Evolutionary conservation across 23 tunicate genomes (phyloP), one percentile per base, ranked within the genome.

Genomic region (Ascidia mentula): DNA sequence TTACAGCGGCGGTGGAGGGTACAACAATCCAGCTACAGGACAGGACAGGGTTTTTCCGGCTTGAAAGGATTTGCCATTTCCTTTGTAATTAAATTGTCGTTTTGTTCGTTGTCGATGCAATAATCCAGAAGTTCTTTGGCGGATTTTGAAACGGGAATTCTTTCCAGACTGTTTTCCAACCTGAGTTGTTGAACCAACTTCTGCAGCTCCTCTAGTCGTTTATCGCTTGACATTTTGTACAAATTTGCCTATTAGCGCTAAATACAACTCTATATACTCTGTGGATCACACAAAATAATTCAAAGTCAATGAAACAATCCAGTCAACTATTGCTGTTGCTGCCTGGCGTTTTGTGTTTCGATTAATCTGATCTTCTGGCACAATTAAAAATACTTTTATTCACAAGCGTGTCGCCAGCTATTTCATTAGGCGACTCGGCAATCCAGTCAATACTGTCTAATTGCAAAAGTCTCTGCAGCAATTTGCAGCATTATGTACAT

Each of bases 1-100:
- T 53, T 53, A 53, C 65, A 53, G 65, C 65, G 65, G 7, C 65
- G 13, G 65, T 53, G 1, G 65, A 28, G 12, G 15, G 53, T 9
- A 42, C 15, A 9, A 42, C 53, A 42, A 42, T 12, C 28, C 65
- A 53, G 1, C 65, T 53, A 82, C 30, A 82, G 76, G 1, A 82
- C 79, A 8, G 86, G 86, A 59, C 86, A 82, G 1, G 86, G 86
- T 38, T 73, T 73, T 32, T 82, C 86, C 0, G 86, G 86, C 35
- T 82, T 82, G 60, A 72, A 82, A 12, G 86, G 86, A 35, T 82
- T 82, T 20, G 86, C 38, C n/a, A 61, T 77, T 36, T 82, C 65
- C 40, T 73, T 82, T 7, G 72, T 73, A 1, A 82, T 28, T 46
- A 82, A 34, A 34, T 82, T 72, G 46, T 82, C 86, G 28, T 53